Conservation (phyloP, 1,140 invertebrate genomes). For the Lepidurus couesii region DNA sequence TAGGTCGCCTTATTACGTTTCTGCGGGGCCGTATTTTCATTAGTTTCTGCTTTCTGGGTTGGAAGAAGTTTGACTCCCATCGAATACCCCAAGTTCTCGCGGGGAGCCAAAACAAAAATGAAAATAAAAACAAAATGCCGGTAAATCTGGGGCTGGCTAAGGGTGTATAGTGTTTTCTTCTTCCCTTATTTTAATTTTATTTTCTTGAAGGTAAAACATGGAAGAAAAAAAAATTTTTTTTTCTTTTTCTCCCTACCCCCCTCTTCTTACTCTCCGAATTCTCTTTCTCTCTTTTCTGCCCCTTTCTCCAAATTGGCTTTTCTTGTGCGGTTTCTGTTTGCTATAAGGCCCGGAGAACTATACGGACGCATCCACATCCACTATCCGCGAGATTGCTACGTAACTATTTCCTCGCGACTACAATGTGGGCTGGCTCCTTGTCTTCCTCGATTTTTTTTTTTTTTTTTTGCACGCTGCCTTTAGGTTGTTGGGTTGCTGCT, state of each 20-base stretch:
- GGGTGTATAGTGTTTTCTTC: neutral
- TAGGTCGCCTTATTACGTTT: neutral
- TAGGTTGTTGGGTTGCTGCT: neutral
- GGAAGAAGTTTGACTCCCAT: neutral
- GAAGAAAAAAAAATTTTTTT: neutral
- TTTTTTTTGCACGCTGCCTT: neutral
- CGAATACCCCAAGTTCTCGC: neutral
- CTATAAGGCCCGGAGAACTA: neutral
- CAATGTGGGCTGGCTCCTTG: slow-evolving; percentile 7
- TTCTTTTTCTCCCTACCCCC: neutral
- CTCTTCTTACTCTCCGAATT: neutral
- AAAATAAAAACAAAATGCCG: neutral
- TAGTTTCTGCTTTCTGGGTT: neutral
- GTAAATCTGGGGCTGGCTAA: neutral
- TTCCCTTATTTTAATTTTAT: slow-evolving; percentile 20
- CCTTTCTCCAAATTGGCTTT: slow-evolving; percentile 11
- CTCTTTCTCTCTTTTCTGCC: neutral
- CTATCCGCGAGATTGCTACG: slow-evolving; percentile 13
- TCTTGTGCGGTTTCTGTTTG: slow-evolving; percentile 21
- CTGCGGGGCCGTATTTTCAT: slow-evolving; percentile 1
- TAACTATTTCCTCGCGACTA: slow-evolving; percentile 19
- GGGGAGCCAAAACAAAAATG: neutral
- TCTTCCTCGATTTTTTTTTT: neutral
- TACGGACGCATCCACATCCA: neutral
- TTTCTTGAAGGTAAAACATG: neutral